These are phyloP conservation scores for Epinotia brunnichana DNA, from an alignment of 2,888 invertebrate species.

Conservation along the genomic window DNA sequence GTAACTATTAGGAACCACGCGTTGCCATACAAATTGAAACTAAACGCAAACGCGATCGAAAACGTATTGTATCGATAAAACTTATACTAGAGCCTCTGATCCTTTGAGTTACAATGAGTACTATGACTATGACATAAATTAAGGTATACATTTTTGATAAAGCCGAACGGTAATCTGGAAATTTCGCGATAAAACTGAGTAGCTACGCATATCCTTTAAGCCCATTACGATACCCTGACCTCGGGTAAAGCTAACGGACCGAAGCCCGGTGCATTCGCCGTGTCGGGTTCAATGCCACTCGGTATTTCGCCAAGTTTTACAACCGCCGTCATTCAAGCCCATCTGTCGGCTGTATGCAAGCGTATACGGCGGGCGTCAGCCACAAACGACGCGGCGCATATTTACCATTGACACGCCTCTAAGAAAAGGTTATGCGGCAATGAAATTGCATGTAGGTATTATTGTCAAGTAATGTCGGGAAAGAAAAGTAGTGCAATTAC, in stretches of 20 bases:
- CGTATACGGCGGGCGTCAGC: constrained; percentile 26
- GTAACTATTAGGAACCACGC: too few relatives aligned
- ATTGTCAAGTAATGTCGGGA: too few relatives aligned
- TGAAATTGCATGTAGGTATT: too few relatives aligned
- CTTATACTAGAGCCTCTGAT: too few relatives aligned
- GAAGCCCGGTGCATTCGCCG: constrained; percentile 67
- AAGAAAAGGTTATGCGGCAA: too few relatives aligned
- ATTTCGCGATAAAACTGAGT: constrained; percentile 46
- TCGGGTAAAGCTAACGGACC: constrained; percentile 74
- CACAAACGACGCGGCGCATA: not conserved
- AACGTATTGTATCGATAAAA: too few relatives aligned
- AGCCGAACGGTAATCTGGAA: not conserved
- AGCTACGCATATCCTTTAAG: constrained; percentile 58
- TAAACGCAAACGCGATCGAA: too few relatives aligned
- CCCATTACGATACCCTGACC: constrained; percentile 67
- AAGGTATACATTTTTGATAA: too few relatives aligned
- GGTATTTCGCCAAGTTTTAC: constrained; percentile 71
- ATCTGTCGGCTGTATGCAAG: constrained; percentile 31
- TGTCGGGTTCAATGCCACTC: constrained; percentile 71
- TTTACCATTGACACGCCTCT: not conserved
- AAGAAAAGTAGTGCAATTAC: too few relatives aligned
- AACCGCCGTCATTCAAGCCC: constrained; percentile 61
- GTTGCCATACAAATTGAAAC: too few relatives aligned
- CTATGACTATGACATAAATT: too few relatives aligned
- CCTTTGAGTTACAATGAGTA: not conserved